Evolutionary conservation across 2,797 vertebrate species (phyloP), one percentile per base, ranked within the genome.

Genomic region (Spondyliosoma cantharus): DNA sequence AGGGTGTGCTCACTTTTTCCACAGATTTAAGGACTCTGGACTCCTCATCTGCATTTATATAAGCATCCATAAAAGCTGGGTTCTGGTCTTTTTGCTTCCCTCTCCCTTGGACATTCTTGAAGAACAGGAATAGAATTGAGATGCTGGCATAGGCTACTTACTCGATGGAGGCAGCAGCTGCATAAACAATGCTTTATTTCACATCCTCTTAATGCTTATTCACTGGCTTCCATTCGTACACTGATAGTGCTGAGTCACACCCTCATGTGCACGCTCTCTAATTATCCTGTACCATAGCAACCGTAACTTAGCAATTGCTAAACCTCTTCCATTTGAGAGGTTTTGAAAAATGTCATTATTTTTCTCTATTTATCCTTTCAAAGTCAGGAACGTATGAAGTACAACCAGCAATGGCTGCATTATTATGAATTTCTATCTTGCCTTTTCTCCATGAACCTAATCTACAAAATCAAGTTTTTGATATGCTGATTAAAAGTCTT

Each of bases 221-320:
- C 92, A 91, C 91, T 85, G 84, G 81, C 81, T 92, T 74, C 80
- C 81, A 80, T 91, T 91, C 77, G 86, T 90, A 90, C 86, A 89
- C 87, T 85, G 87, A 91, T 91, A 91, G 86, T 90, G 88, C 92
- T 93, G 93, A 93, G 90, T 94, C 94, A 95, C 92, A 93, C 90
- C 82, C 87, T 92, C 78, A 59, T 87, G 89, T 90, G 86, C 84
- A 86, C 71, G 73, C 85, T 85, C 73, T 81, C 90, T 94, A 94
- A 95, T 95, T 94, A 93, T 92, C 89, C 89, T 77, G 86, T 86
- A 68, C 90, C 92, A 94, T 94, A 90, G 93, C 91, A 94, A 95
- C 94, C 43, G 89, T 93, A 93, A 90, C 90, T 90, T 93, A 89
- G 91, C 88, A 92, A 93, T 94, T 76, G 86, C 83, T 76, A 90